Base-by-base conservation (phyloP, 2,797 vertebrate genomes). In the Buceros bicornis region DNA sequence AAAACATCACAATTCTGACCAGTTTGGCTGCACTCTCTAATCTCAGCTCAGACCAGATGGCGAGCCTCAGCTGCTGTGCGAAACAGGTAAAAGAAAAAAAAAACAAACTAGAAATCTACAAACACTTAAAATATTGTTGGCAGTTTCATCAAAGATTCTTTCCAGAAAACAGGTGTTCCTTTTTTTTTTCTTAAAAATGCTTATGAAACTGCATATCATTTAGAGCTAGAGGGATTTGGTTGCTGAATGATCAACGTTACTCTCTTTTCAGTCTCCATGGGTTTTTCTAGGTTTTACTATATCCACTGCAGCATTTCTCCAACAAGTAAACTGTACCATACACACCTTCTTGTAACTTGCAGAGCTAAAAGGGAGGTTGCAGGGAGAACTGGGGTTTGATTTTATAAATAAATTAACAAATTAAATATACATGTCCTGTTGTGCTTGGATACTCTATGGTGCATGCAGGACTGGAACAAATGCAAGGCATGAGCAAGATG, bases 1-100 rank as follows among this genome's bases (percentile, higher is more conserved):
- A 95, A 95, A 94, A 87, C 25, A 62, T 67, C 74, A 22, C 29
- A 54, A 33, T 89, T 95, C 54, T 93, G 81, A 90, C 79, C 82
- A 58, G 53, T 96, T 42, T 91, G 91, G 51, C 74, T 95, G 81
- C 67, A 91, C 40, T 91, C 67, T 61, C 66, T 83, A 84, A 77
- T 95, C 94, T 92, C 83, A 93, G 17, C 21, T 82, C 76, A 50
- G 79, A 51, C 66, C 96, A 97, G 87, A 96, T 97, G 95, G 95
- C 66, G 29, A 97, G 51, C 25, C 48, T 94, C 93, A 96, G 95
- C 72, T 94, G 86, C 83, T 87, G 19, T 48, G 31, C 31, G 43
- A 95, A 97, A 85, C 66, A 96, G 73, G 72, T 96, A 74, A 92
- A 95, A 86, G 14, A 20, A 35, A 70, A 2, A 16, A 28, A 58